Evolutionary conservation across 2,797 vertebrate species (phyloP).

Genomic region (Acipenser ruthenus): DNA sequence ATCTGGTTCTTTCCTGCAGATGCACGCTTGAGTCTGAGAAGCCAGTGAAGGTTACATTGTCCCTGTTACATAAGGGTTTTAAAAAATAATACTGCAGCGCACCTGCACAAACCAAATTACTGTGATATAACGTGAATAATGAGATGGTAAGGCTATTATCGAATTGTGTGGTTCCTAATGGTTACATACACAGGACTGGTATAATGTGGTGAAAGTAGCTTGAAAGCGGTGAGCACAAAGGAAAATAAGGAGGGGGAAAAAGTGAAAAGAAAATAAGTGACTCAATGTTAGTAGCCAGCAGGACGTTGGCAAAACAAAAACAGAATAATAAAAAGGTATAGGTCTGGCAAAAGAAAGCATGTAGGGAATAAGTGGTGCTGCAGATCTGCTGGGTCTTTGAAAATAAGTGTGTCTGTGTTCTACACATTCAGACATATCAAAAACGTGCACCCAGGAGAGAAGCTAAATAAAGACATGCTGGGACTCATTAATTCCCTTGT

Average conservation of each 20-base stretch:
- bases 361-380: neutral
- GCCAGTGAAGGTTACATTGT: no score
- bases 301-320: neutral
- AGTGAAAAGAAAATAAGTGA: neutral
- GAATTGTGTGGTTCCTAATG: slow-evolving; percentile 1
- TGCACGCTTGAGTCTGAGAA: no score
- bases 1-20: no score
- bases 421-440: neutral
- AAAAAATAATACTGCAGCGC: no score
- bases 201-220: neutral
- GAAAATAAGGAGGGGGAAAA: neutral
- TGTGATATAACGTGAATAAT: neutral
- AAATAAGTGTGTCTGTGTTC: neutral
- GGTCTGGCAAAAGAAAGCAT: neutral
- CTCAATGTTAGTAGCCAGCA: neutral
- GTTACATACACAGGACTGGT: neutral
- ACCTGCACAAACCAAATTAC: neutral
- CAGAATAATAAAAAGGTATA: neutral
- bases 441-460: neutral
- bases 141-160: neutral
- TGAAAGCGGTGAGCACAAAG: neutral
- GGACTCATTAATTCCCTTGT: neutral
- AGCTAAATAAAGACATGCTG: neutral
- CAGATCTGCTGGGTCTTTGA: neutral
- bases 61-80: no score